phyloP scores from a whole-genome alignment of 2,797 vertebrate species.

The Picus viridis region DNA sequence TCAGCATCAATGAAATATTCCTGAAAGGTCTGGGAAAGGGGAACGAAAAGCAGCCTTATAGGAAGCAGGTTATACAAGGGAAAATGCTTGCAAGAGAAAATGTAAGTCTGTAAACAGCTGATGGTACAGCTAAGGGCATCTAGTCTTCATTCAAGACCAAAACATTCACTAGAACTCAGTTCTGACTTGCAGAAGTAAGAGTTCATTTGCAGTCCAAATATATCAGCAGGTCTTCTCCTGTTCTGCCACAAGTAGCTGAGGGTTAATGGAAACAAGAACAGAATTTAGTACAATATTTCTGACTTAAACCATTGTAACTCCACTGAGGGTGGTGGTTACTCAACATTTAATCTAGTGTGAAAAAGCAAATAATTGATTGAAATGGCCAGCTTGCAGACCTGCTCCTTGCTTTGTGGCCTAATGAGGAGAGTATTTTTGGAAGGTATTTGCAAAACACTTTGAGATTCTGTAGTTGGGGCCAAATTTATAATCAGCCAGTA shows the following conservation, averaged over 20 bases:
- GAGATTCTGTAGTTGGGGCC: background rate
- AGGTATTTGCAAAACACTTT: background rate
- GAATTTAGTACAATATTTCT: background rate
- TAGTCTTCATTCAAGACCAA: background rate
- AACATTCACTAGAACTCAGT: background rate
- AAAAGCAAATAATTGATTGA: constrained; percentile 25
- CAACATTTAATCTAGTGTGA: constrained; percentile 19
- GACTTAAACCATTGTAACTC: background rate
- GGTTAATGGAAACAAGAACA: background rate
- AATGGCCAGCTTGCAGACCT: background rate
- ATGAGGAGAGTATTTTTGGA: constrained; percentile 47
- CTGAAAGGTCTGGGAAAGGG: background rate
- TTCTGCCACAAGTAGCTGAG: background rate
- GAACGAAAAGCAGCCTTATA: background rate
- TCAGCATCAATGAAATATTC: background rate
- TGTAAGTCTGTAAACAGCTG: background rate
- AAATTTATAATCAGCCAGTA: background rate
- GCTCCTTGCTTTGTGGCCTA: background rate
- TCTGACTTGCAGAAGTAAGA: background rate
- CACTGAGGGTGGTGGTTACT: background rate
- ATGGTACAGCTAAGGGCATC: background rate
- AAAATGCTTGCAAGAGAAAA: background rate
- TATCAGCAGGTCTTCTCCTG: background rate
- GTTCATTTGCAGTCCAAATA: background rate
- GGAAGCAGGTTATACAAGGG: background rate